phyloP scores from a whole-genome alignment of 2,797 vertebrate genomes.

The Chaunax sp. region DNA sequence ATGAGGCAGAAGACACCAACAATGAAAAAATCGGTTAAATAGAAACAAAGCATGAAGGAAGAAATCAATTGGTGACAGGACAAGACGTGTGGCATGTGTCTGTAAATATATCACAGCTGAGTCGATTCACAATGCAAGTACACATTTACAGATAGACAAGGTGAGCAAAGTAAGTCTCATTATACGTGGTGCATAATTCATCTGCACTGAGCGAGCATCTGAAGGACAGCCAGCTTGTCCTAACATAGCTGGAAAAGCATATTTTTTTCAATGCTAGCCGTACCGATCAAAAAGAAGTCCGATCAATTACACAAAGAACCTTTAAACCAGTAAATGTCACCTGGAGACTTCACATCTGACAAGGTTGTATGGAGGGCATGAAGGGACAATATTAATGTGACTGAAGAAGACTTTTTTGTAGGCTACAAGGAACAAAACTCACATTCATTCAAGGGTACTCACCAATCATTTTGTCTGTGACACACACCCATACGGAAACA shows the following conservation, averaged over 20 bases:
- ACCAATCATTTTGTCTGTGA: slow-evolving; percentile 2
- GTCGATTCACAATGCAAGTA: slow-evolving; percentile 30
- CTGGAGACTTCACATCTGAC: slow-evolving; percentile 57
- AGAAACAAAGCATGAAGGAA: slow-evolving; percentile 16
- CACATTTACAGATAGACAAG: slow-evolving; percentile 7
- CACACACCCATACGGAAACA: slow-evolving; percentile 8
- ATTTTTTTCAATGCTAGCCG: slow-evolving; percentile 74
- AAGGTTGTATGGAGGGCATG: slow-evolving; percentile 31
- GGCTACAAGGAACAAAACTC: slow-evolving; percentile 14
- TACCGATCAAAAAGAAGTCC: slow-evolving; percentile 70
- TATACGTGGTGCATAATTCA: slow-evolving; percentile 23
- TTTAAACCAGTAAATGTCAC: slow-evolving; percentile 75
- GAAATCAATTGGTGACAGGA: not conserved
- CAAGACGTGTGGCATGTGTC: not conserved
- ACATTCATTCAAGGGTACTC: not conserved
- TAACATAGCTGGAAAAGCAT: slow-evolving; percentile 44
- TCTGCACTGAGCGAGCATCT: slow-evolving; percentile 15
- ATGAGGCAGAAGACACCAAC: slow-evolving; percentile 13
- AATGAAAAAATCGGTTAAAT: not conserved
- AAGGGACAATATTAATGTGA: slow-evolving; percentile 48
- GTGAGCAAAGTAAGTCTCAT: slow-evolving; percentile 41
- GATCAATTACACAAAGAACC: slow-evolving; percentile 76
- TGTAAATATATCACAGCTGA: not conserved
- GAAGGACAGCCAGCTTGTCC: slow-evolving; percentile 48
- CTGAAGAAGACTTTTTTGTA: slow-evolving; percentile 21